Conservation (phyloP, 2,888 invertebrate genomes). For the Antheraea assamensis region DNA sequence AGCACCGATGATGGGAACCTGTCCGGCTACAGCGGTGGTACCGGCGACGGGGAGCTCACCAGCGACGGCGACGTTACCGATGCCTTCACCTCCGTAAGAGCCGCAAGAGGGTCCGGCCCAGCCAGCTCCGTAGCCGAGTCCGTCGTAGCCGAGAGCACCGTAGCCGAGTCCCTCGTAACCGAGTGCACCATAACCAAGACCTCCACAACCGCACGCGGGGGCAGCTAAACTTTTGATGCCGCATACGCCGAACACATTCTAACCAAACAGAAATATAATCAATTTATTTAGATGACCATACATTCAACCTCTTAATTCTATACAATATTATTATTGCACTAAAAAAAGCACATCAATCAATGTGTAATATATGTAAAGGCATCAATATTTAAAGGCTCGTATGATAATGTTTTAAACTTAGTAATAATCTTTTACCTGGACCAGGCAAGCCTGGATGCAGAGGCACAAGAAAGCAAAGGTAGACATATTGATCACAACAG, state of each 20-base stretch:
- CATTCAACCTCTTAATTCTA: no score
- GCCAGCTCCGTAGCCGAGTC: conserved; percentile 22
- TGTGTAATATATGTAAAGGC: no score
- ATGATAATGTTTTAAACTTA: no score
- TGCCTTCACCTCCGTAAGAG: conserved; percentile 21
- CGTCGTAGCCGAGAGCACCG: conserved; percentile 21
- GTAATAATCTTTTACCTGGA: conserved; percentile 22
- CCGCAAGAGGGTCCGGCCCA: conserved; percentile 20
- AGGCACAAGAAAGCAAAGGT: conserved; percentile 29
- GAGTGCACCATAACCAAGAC: background rate
- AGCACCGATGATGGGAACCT: conserved; percentile 31
- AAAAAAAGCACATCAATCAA: no score
- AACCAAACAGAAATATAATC: no score
- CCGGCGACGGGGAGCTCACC: conserved; percentile 35
- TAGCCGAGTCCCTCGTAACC: conserved; percentile 18
- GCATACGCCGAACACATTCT: no score
- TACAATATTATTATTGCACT: no score
- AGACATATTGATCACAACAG: conserved; percentile 27
- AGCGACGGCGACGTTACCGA: conserved; percentile 27
- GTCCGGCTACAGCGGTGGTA: conserved; percentile 32
- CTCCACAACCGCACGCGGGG: background rate
- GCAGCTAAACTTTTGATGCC: no score
- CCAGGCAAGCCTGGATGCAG: conserved; percentile 31
- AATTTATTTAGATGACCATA: no score
- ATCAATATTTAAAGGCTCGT: no score